Evolutionary conservation across 2,797 vertebrate genomes (phyloP).

Genomic region (Tamandua tetradactyla): DNA sequence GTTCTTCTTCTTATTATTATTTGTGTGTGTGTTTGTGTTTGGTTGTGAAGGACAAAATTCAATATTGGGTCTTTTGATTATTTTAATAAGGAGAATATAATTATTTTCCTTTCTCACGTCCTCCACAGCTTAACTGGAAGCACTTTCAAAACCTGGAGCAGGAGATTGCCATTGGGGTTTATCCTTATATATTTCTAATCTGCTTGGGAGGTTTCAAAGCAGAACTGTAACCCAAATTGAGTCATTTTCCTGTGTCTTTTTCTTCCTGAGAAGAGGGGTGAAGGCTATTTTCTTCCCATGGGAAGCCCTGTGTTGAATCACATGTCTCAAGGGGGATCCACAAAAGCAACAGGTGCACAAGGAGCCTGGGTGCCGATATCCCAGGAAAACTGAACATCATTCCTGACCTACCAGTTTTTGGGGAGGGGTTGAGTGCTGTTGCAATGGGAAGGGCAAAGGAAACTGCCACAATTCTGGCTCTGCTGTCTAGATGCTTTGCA

Average conservation of each 20-base stretch:
- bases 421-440: neutral
- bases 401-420: neutral
- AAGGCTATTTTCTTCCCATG: neutral
- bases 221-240: neutral
- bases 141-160: constrained; percentile 69
- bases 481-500: neutral
- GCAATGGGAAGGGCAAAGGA: neutral
- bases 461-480: neutral
- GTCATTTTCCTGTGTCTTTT: neutral
- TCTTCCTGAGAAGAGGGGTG: neutral
- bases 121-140: constrained; percentile 57
- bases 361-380: neutral
- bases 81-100: constrained; percentile 80
- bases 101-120: constrained; percentile 46
- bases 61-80: constrained; percentile 77
- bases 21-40: constrained; percentile 24
- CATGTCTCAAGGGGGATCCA: neutral
- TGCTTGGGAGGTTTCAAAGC: constrained; percentile 6
- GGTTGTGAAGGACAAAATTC: constrained; percentile 79
- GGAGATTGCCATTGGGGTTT: constrained; percentile 20
- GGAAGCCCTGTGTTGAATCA: neutral
- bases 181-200: neutral
- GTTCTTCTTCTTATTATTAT: neutral
- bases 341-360: neutral
- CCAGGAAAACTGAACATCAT: neutral